These are phyloP conservation scores for Protobothrops flavoviridis DNA, from an alignment of 2,113 vertebrate genomes.

Conservation along the genomic window DNA sequence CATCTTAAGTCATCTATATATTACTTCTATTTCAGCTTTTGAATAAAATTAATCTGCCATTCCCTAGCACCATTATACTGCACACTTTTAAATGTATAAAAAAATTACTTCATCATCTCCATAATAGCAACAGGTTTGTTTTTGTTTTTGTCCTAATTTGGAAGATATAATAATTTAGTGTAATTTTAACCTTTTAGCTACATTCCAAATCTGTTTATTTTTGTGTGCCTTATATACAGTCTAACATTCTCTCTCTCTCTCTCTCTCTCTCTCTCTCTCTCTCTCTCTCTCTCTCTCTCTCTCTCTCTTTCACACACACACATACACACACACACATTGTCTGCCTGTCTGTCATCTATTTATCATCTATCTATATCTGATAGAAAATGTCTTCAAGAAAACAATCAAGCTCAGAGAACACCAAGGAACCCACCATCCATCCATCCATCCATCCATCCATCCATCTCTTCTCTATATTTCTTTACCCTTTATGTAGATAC, in stretches of 20 bases:
- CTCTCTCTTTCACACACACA: too few species aligned
- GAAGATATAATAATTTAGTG: not conserved
- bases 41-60: not conserved
- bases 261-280: too few species aligned
- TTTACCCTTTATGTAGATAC: not conserved
- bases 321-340: not conserved
- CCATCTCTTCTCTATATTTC: not conserved
- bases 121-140: not conserved
- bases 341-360: too few species aligned
- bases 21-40: not conserved
- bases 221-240: not conserved
- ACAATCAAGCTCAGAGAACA: too few species aligned
- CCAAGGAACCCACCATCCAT: too few species aligned
- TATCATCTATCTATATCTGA: too few species aligned
- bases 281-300: too few species aligned
- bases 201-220: not conserved
- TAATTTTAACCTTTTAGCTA: not conserved
- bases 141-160: not conserved
- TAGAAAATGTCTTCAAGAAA: too few species aligned
- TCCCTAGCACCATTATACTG: not conserved
- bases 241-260: not conserved
- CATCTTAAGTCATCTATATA: not conserved
- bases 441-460: too few species aligned
- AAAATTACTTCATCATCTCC: not conserved
- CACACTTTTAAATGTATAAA: not conserved